Evolutionary conservation across 2,797 vertebrate species (phyloP), one percentile per base, ranked within the genome.

Genomic region (Sparus aurata): DNA sequence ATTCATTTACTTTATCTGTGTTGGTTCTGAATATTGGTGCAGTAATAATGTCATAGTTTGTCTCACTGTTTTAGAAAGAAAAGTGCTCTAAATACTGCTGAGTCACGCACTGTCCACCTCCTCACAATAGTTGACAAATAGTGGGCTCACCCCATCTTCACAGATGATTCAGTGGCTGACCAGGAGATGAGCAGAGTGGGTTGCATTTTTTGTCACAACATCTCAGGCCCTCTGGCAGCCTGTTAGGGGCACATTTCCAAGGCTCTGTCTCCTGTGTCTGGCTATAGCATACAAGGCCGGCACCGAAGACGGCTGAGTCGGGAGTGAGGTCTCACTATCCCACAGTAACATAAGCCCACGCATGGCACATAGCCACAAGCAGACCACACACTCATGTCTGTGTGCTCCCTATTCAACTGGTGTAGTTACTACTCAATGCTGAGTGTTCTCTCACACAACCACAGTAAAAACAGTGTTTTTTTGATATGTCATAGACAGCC

Each of bases 171-270:
- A 92, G 83, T 64, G 68, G 77, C 66, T 65, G 69, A 89, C 62
- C 66, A 75, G 63, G 68, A 87, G 80, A 77, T 47, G 55, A 72
- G 82, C 49, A 70, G 77, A 83, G 85, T 82, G 80, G 82, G 87
- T 52, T 85, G 86, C 80, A 80, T 88, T 85, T 85, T 92, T 89
- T 91, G 84, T 80, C 84, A 87, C 87, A 84, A 80, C 81, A 86
- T 87, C 69, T 87, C 67, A 46, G 78, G 83, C 60, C 85, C 73
- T 84, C 64, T 62, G 73, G 85, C 76, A 89, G 85, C 82, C 83
- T 82, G 73, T 82, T 59, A 85, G 67, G 68, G 84, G 80, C 76
- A 82, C 63, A 72, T 46, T 64, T 87, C 86, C 86, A 91, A 84
- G 83, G 77, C 67, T 58, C 58, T 15, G 82, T 90, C 87, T 90